Base-by-base conservation (phyloP, 2,888 invertebrate genomes). In the Callosobruchus maculatus region DNA sequence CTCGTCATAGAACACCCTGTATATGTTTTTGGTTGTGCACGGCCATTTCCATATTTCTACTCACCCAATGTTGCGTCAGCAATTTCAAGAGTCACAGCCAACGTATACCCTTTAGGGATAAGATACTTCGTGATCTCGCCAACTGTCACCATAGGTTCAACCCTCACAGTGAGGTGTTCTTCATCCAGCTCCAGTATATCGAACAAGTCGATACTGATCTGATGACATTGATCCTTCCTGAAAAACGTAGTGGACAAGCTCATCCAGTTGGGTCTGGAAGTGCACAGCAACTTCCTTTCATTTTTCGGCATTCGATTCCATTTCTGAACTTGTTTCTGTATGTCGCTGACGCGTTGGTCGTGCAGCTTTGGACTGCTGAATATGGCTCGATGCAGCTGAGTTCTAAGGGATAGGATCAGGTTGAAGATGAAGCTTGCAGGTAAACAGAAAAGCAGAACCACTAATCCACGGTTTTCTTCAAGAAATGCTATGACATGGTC, bases 141-240 rank as follows among this genome's bases (percentile, higher is more conserved):
- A 9, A 93, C 91, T 0, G 92, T 92, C 18, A 90, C 91, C 89
- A 92, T 91, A 2, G 93, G 93, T 80, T 93, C 92, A 26, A 92
- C 92, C 49, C 89, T 85, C 7, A 93, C 89, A 0, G 90, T 90
- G 85, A 91, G 86, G 20, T 88, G 88, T 7, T 84, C 80, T 80
- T 91, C 90, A 75, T 93, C 88, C 74, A 93, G 84, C 75, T 88
- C 86, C 73, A 93, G 85, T 74, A 93, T 90, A 75, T 92, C 90
- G 82, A 91, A 90, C 18, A 93, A 85, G 0, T 92, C 90, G n/a
- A 93, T 88, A 0, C 90, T 87, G 2, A 93, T 89, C 83, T 89
- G 87, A 79, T 93, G 92, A 79, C 92, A 92, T 1, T 89, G 85
- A 73, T 90, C 88, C 82, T 93, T 93, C 81, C 89, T 88, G 85